Base-by-base conservation (phyloP, 1,140 invertebrate species). In the Onthophagus taurus region DNA sequence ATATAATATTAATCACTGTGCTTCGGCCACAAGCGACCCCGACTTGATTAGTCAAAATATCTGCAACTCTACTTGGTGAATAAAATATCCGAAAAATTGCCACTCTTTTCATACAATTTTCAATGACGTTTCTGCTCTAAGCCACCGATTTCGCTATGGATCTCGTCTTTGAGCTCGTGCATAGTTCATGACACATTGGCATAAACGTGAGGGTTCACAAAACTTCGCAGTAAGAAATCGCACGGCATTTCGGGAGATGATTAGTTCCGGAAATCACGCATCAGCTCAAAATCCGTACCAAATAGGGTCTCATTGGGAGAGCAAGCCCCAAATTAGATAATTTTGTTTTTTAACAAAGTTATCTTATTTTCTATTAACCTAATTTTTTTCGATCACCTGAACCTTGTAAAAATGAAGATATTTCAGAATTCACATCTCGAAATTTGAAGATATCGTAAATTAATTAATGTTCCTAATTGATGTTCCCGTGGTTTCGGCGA, bases 61-160 rank as follows among this genome's bases (percentile, higher is more conserved):
- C n/a, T n/a, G n/a, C n/a, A n/a, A n/a, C n/a, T n/a, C n/a, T n/a
- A n/a, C n/a, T n/a, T n/a, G n/a, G n/a, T n/a, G n/a, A n/a, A 37
- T 20, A 37, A 37, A 37, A 37, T 37, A 20, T 37, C 35, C 35
- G 35, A 9, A 9, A 37, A 37, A 37, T 37, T 7, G 6, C 18
- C n/a, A n/a, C n/a, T n/a, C n/a, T n/a, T n/a, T n/a, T n/a, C n/a
- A n/a, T n/a, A n/a, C n/a, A n/a, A n/a, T 19, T 37, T 37, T 37
- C 7, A 7, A 20, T 13, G 19, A 20, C 13, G 18, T 7, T 37
- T 7, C 19, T 9, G 35, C 19, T 37, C 13, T 18, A 37, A 17
- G 5, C 19, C 35, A 37, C 35, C 35, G 18, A 19, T 37, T 5
- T 7, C 13, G 14, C 35, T 4, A 17, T 37, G 19, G 35, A 37